Evolutionary conservation across 1,140 invertebrate genomes (phyloP).

Genomic region (Cecropterus lyciades): DNA sequence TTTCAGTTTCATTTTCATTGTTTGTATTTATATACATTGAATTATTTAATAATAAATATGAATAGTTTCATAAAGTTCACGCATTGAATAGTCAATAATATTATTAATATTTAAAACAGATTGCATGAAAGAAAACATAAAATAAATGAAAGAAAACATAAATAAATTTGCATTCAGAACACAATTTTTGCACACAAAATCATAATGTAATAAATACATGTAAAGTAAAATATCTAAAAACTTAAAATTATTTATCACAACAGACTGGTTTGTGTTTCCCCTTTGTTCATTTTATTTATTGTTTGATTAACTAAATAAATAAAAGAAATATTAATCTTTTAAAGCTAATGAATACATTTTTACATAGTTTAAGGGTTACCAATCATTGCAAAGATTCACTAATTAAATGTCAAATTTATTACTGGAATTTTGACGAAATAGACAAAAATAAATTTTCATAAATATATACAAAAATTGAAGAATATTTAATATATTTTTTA

Average conservation of each 20-base stretch:
- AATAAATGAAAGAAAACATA: conserved; percentile 48
- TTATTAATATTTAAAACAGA: conserved; percentile 46
- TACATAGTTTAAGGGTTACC: conserved; percentile 5
- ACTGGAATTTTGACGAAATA: conserved; percentile 1
- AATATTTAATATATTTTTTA: conserved; percentile 1
- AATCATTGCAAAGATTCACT: background rate
- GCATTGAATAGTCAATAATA: conserved; percentile 47
- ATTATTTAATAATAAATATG: too few species aligned
- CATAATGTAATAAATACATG: conserved; percentile 65
- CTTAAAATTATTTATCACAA: conserved; percentile 83
- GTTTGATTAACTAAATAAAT: conserved; percentile 46
- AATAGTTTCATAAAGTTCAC: too few species aligned
- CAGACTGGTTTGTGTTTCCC: conserved; percentile 73
- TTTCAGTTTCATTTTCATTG: too few species aligned
- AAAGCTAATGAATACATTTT: conserved; percentile 53
- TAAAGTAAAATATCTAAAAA: conserved; percentile 50
- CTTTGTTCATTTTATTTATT: conserved; percentile 47
- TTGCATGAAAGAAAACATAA: conserved; percentile 54
- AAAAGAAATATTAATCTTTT: conserved; percentile 43
- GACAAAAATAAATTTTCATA: background rate
- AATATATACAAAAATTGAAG: conserved; percentile 23
- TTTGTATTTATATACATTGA: too few species aligned
- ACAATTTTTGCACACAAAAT: conserved; percentile 60
- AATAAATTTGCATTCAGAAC: conserved; percentile 62
- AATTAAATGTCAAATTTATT: conserved; percentile 4